Evolutionary conservation across 2,113 vertebrate species (phyloP), one percentile per base, ranked within the genome.

Genomic region (Sceloporus tristichus): DNA sequence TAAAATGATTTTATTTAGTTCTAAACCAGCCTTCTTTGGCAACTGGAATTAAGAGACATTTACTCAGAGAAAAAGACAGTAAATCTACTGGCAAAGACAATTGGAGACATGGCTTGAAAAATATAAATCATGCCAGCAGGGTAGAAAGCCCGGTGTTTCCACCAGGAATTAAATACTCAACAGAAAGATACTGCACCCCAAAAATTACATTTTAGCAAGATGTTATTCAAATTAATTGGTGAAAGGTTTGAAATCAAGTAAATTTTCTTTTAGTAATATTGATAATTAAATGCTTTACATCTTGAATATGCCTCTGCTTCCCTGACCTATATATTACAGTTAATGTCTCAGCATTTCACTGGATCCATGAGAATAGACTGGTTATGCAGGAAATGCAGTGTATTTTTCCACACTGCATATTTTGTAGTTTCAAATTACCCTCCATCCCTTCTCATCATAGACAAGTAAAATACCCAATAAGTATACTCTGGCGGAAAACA

Each of bases 291-390:
- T 78, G 42, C 48, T 40, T 11, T 42, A 84, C 25, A 70, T 40
- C 9, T 40, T 84, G 62, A 77, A 71, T 70, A 70, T 88, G 68
- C 81, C 84, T 68, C 62, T 84, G n/a, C 48, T 70, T 14, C 76
- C 73, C 73, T 88, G 74, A 83, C 81, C 87, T 84, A 88, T 80
- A 88, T 88, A 77, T 73, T 65, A 84, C 21, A 88, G 75, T 23
- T 54, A 9, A 19, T 88, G n/a, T 53, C 74, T 88, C 87, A 84
- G 87, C 87, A 42, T 84, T 88, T 88, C 65, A 70, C 56, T 70
- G 74, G 59, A 70, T 78, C 87, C 81, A 83, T 56, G 74, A 78
- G 48, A 38, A 48, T 62, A 84, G 87, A 88, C 87, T 70, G 81
- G 87, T 88, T 88, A 83, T 84, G 70, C 87, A 56, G 74, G 87